A percentile compares a stretch with the other conserved stretches of the same genome.
phyloP scores from a whole-genome alignment of 2,797 vertebrate species.

The Chaetodon trifasciatus region DNA sequence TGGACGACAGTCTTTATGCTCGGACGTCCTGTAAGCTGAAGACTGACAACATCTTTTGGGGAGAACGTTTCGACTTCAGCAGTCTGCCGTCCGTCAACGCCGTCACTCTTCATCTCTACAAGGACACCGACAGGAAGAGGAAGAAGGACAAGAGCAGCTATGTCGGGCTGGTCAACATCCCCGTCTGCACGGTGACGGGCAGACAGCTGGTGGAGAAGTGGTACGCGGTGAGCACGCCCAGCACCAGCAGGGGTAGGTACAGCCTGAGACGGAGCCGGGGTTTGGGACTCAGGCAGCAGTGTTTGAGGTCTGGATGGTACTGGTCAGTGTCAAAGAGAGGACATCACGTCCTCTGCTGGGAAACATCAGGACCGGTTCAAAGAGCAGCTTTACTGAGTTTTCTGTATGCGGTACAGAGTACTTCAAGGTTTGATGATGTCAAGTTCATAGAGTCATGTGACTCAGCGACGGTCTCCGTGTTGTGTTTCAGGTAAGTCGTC shows the following conservation, averaged over 20 bases:
- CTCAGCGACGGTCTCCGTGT: too few relatives aligned
- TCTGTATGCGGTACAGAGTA: too few relatives aligned
- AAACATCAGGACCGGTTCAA: too few relatives aligned
- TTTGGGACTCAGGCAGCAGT: neutral
- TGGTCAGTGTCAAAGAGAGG: too few relatives aligned
- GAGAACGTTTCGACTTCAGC: constrained; percentile 96
- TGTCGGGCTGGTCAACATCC: constrained; percentile 93
- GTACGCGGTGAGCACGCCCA: constrained; percentile 96
- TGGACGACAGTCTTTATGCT: constrained; percentile 96
- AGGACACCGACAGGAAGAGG: constrained; percentile 96
- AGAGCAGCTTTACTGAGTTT: too few relatives aligned
- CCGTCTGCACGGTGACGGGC: constrained; percentile 88
- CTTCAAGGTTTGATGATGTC: neutral
- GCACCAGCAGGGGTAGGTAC: constrained; percentile 88
- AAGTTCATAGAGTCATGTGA: too few relatives aligned
- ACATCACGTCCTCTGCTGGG: too few relatives aligned
- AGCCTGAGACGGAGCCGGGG: neutral
- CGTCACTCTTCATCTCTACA: constrained; percentile 96
- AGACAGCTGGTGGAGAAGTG: constrained; percentile 96
- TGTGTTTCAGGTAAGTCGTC: constrained; percentile 75
- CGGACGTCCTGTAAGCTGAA: constrained; percentile 97
- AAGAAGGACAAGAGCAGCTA: constrained; percentile 99
- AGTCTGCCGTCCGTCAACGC: constrained; percentile 89
- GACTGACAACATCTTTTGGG: constrained; percentile 97
- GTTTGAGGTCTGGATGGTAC: too few relatives aligned